These are phyloP conservation scores for Benitochromis conjunctus DNA, from an alignment of 2,113 vertebrate species.

Conservation along the genomic window DNA sequence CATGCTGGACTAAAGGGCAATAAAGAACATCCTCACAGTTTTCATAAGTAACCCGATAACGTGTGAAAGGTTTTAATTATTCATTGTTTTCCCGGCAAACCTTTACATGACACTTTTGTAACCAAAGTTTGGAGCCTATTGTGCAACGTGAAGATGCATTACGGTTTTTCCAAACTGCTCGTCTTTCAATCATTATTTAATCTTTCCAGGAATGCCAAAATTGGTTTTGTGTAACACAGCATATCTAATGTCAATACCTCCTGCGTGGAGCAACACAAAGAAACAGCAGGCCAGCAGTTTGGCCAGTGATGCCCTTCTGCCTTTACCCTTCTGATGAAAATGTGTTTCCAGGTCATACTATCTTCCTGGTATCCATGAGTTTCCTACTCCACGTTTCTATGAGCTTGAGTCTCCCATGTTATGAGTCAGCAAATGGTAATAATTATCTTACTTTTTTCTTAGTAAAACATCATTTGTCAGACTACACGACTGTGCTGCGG, in stretches of 20 bases:
- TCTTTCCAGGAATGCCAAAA: not conserved
- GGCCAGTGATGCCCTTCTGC: not conserved
- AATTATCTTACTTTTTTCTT: not conserved
- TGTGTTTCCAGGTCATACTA: not conserved
- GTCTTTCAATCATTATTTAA: not conserved
- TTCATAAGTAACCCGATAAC: not conserved
- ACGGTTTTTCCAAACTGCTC: not conserved
- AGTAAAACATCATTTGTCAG: not conserved
- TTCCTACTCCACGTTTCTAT: not conserved
- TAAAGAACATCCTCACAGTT: not conserved
- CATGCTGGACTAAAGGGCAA: not conserved
- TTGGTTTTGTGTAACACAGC: not conserved
- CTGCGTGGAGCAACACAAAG: not conserved
- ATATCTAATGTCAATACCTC: not conserved
- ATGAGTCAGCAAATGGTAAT: not conserved
- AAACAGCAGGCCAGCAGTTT: not conserved
- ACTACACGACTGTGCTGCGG: not conserved
- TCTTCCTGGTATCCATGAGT: not conserved
- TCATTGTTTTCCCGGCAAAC: not conserved
- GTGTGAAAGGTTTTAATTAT: constrained; percentile 1
- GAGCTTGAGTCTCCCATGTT: not conserved
- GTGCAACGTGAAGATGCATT: not conserved
- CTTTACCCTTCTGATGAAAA: not conserved
- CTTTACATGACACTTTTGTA: not conserved
- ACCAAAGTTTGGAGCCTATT: not conserved